A percentile compares a stretch with the other conserved stretches of the same genome.
phyloP scores from a whole-genome alignment of 2,113 vertebrate species.

The Chrysochloris asiatica region DNA sequence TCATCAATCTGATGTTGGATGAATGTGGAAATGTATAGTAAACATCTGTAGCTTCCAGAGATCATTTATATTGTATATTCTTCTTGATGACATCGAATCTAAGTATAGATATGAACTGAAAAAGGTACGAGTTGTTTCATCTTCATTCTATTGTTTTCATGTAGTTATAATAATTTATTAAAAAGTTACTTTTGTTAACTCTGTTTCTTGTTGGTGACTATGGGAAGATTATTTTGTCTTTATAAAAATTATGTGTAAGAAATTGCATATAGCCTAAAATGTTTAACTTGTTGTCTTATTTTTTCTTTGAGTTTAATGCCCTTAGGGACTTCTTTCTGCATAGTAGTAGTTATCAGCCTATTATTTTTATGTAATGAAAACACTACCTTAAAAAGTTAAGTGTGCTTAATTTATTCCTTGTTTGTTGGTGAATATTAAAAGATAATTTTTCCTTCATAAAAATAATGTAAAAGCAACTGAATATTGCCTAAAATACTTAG shows the following conservation, averaged over 20 bases:
- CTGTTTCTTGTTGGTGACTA: neutral
- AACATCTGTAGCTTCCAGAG: neutral
- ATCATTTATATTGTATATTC: neutral
- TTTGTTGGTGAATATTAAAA: neutral
- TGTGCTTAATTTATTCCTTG: neutral
- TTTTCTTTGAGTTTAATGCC: neutral
- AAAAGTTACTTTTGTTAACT: neutral
- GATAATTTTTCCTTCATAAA: neutral
- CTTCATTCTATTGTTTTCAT: neutral
- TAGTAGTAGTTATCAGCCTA: neutral
- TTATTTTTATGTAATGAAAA: neutral
- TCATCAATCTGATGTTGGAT: neutral
- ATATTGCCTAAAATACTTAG: neutral
- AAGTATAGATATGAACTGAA: neutral
- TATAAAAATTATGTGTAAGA: neutral
- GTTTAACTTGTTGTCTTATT: neutral
- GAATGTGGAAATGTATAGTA: neutral
- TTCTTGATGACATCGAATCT: neutral
- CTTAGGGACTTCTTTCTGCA: neutral
- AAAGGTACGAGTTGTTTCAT: neutral
- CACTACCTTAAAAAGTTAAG: neutral
- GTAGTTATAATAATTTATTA: neutral
- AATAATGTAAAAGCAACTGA: neutral
- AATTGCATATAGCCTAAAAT: neutral
- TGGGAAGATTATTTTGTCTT: neutral